Evolutionary conservation across 2,888 invertebrate genomes (phyloP).

Genomic region (Sepioteuthis lessoniana): DNA sequence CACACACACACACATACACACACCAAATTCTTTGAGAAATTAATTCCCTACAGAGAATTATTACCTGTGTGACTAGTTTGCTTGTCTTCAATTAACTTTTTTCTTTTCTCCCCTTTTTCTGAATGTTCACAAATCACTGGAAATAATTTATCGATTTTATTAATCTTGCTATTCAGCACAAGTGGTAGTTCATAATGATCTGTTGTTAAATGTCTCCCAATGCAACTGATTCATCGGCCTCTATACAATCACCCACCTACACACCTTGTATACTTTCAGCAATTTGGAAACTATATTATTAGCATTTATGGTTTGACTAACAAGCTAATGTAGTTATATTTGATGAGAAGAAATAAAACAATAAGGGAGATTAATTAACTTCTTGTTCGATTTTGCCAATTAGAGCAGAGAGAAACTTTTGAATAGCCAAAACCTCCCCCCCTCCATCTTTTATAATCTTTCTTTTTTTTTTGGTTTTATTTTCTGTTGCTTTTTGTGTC

Average conservation of each 20-base stretch:
- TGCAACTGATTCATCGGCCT: not conserved
- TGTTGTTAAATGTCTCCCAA: not conserved
- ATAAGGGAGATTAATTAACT: not conserved
- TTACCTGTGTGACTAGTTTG: not conserved
- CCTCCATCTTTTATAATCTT: not conserved
- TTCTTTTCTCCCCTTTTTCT: not conserved
- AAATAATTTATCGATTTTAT: not conserved
- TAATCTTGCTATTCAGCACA: not conserved
- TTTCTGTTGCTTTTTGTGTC: not conserved
- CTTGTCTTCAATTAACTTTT: not conserved
- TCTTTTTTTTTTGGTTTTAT: not conserved
- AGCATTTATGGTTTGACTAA: not conserved
- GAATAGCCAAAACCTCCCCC: not conserved
- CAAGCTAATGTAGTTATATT: not conserved
- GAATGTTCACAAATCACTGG: not conserved
- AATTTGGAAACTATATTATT: not conserved
- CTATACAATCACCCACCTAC: not conserved
- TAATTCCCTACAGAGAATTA: not conserved
- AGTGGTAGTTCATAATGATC: constrained; percentile 14
- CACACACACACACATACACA: too few relatives aligned
- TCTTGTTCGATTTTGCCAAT: not conserved
- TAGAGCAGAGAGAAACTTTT: not conserved
- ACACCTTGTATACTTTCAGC: not conserved
- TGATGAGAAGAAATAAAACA: not conserved
- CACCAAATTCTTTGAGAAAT: not conserved